A percentile compares a stretch with the other conserved stretches of the same genome.
phyloP scores from a whole-genome alignment of 2,888 invertebrate genomes.

The Calephelis perditalis region DNA sequence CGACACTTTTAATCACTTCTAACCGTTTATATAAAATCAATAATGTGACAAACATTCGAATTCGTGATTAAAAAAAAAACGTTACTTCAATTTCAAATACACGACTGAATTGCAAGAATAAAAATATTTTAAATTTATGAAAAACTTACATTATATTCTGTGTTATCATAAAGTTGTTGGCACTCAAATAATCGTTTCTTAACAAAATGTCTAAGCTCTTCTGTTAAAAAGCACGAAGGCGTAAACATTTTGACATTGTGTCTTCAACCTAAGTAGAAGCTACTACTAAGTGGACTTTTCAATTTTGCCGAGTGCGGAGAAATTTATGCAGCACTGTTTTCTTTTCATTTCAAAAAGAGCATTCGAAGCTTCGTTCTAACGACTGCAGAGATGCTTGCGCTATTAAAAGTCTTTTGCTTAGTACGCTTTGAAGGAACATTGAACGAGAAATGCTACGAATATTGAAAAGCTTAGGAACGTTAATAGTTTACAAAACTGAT shows the following conservation, averaged over 20 bases:
- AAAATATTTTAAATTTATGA: too few species aligned
- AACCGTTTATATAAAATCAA: too few species aligned
- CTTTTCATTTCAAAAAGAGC: conserved; percentile 67
- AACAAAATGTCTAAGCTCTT: conserved; percentile 28
- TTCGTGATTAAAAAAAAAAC: too few species aligned
- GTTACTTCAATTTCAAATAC: too few species aligned
- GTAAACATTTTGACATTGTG: conserved; percentile 62
- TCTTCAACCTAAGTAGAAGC: conserved; percentile 55
- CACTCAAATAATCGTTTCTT: conserved; percentile 20
- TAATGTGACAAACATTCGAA: too few species aligned
- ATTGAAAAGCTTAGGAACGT: background rate
- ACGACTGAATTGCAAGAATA: too few species aligned
- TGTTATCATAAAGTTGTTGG: background rate
- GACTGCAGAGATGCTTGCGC: conserved; percentile 14
- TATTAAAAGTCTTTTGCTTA: conserved; percentile 15
- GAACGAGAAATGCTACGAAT: conserved; percentile 6
- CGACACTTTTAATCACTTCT: too few species aligned
- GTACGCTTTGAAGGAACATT: conserved; percentile 6
- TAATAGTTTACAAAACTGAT: background rate
- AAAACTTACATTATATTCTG: too few species aligned
- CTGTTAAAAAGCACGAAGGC: conserved; percentile 52
- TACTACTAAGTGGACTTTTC: conserved; percentile 63
- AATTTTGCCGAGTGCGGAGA: conserved; percentile 68
- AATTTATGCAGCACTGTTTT: conserved; percentile 61
- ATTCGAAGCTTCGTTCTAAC: conserved; percentile 38